These are phyloP conservation scores for Drosophila colorata DNA, from an alignment of 2,888 invertebrate species.

Conservation along the genomic window DNA sequence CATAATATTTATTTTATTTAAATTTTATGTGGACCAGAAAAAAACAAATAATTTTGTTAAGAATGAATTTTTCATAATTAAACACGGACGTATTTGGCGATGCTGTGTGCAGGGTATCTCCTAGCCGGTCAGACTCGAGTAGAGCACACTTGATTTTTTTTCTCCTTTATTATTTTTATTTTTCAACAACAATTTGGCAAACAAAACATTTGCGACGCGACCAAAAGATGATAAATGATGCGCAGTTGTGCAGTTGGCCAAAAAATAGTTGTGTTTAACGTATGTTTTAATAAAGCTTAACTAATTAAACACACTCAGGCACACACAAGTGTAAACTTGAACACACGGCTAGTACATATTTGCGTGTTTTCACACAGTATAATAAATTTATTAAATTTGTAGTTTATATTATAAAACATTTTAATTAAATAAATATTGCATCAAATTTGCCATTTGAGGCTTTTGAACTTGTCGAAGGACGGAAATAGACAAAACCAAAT, in stretches of 20 bases:
- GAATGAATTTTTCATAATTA: background rate
- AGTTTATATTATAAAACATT: slow-evolving; percentile 63
- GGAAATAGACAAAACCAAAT: slow-evolving; percentile 35
- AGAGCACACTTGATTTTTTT: slow-evolving; percentile 5
- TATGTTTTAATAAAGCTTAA: slow-evolving; percentile 79
- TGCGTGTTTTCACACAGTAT: slow-evolving; percentile 53
- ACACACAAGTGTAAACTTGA: background rate
- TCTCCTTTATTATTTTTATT: slow-evolving; percentile 17
- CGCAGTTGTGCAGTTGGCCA: slow-evolving; percentile 70
- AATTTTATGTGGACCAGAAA: too few species aligned
- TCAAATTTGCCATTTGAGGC: slow-evolving; percentile 44
- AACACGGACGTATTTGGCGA: too few species aligned
- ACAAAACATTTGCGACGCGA: slow-evolving; percentile 67
- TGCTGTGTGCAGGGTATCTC: background rate
- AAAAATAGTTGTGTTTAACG: slow-evolving; percentile 61
- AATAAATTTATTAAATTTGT: slow-evolving; percentile 69
- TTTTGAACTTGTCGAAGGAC: slow-evolving; percentile 70
- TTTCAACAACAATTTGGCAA: slow-evolving; percentile 56
- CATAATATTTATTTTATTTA: too few species aligned
- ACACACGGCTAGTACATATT: slow-evolving; percentile 26
- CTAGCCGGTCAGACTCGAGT: background rate
- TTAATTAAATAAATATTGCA: slow-evolving; percentile 67
- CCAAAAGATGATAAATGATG: slow-evolving; percentile 75
- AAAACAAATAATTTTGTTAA: background rate
- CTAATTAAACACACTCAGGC: slow-evolving; percentile 63